These are phyloP conservation scores for Parnassius glacialis DNA, from an alignment of 2,888 invertebrate genomes.

Conservation along the genomic window DNA sequence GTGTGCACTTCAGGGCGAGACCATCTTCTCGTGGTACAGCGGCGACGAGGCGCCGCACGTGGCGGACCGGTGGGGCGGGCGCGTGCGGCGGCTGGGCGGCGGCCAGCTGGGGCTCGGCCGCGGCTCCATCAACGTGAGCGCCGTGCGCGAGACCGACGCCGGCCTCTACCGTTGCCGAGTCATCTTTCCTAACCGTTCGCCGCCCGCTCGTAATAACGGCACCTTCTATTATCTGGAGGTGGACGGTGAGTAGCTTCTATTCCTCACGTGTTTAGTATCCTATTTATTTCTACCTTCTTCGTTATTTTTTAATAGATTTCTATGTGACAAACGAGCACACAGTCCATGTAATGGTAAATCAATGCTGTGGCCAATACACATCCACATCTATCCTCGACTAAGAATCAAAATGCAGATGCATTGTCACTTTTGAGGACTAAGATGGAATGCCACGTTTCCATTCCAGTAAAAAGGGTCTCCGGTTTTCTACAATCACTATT, in stretches of 20 bases:
- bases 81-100: slow-evolving; percentile 83
- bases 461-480: no score
- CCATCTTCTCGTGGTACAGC: slow-evolving; percentile 91
- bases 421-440: no score
- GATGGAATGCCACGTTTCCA: no score
- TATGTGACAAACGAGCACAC: no score
- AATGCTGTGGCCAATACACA: no score
- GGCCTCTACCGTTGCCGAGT: slow-evolving; percentile 96
- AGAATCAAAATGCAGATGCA: no score
- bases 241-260: slow-evolving; percentile 83
- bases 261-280: no score
- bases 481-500: no score
- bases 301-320: no score
- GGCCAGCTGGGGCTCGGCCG: slow-evolving; percentile 74
- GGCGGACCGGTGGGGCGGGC: slow-evolving; percentile 88
- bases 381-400: no score
- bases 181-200: slow-evolving; percentile 92
- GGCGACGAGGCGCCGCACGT: slow-evolving; percentile 85
- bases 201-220: slow-evolving; percentile 92
- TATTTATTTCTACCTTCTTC: no score
- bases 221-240: slow-evolving; percentile 94
- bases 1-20: slow-evolving; percentile 82
- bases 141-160: slow-evolving; percentile 92
- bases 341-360: no score
- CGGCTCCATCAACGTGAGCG: slow-evolving; percentile 91